Conservation (phyloP, 2,113 vertebrate genomes). For the Atractosteus spatula region DNA sequence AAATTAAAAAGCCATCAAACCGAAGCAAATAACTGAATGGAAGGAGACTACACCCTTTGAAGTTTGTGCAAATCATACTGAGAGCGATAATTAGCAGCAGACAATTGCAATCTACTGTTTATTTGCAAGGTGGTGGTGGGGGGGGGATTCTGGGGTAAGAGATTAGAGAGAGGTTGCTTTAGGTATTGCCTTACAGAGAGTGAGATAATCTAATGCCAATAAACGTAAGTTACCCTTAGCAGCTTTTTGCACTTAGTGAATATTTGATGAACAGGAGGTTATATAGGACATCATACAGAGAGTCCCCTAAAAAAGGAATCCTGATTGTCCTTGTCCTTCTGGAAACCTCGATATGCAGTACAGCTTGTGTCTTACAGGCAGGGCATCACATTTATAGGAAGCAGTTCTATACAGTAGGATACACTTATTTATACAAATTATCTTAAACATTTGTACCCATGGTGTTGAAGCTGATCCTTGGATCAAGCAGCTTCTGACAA, state of each 20-base stretch:
- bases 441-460: too few species aligned
- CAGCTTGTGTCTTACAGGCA: too few species aligned
- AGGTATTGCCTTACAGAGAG: neutral
- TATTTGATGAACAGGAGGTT: too few species aligned
- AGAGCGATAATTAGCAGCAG: conserved; percentile 58
- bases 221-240: conserved; percentile 24
- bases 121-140: conserved; percentile 28
- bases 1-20: conserved; percentile 55
- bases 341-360: too few species aligned
- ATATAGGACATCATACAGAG: too few species aligned
- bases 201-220: conserved; percentile 19
- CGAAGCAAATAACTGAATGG: conserved; percentile 54
- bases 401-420: too few species aligned
- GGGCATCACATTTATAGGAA: too few species aligned
- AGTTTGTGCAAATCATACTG: conserved; percentile 53
- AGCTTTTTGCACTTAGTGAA: neutral
- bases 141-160: conserved; percentile 6
- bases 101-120: conserved; percentile 45
- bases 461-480: too few species aligned
- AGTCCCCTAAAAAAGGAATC: too few species aligned
- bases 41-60: conserved; percentile 60
- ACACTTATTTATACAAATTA: too few species aligned
- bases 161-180: neutral
- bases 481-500: too few species aligned
- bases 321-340: too few species aligned